Base-by-base conservation (phyloP, 2,888 invertebrate species). In the Phalangium opilio region DNA sequence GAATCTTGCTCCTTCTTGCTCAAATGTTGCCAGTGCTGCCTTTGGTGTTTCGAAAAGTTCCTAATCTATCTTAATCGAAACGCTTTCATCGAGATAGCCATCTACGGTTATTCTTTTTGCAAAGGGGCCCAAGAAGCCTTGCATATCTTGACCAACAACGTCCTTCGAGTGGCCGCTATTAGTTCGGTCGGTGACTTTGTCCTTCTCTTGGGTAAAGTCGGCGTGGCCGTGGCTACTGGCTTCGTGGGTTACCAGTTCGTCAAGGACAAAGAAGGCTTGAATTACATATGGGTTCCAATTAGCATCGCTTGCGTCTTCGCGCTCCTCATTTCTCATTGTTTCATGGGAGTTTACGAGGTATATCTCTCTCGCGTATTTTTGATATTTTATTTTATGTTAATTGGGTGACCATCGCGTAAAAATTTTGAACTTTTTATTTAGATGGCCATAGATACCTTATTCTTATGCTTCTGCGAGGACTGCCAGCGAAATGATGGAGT, bases 391-490 rank as follows among this genome's bases (percentile, higher is more conserved):
- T n/a, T n/a, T n/a, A n/a, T n/a, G n/a, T n/a, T n/a, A n/a, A n/a
- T n/a, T n/a, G n/a, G n/a, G n/a, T n/a, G n/a, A n/a, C n/a, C n/a
- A n/a, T n/a, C n/a, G n/a, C n/a, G n/a, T n/a, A n/a, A n/a, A n/a
- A n/a, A n/a, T n/a, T 34, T 34, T 34, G 2, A 12, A 2, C 19
- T 38, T 42, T 18, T 53, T 52, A 69, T 71, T 35, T 66, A 91
- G 87, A 89, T 90, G 79, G 85, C 90, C 10, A 82, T 93, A 7
- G 91, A 93, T 64, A 87, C 93, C 0, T 70, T 95, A 45, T 85
- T 93, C 67, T 69, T 95, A 53, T 95, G 93, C 65, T 85, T 89
- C 60, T 91, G 90, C 63, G 90, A 91, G 65, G 90, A 89, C 64
- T 80, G 82, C 66, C 82, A 83, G 50, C 74, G 80, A 65, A 86